Evolutionary conservation across 2,797 vertebrate species (phyloP).

Genomic region (Sebastes flavidus): DNA sequence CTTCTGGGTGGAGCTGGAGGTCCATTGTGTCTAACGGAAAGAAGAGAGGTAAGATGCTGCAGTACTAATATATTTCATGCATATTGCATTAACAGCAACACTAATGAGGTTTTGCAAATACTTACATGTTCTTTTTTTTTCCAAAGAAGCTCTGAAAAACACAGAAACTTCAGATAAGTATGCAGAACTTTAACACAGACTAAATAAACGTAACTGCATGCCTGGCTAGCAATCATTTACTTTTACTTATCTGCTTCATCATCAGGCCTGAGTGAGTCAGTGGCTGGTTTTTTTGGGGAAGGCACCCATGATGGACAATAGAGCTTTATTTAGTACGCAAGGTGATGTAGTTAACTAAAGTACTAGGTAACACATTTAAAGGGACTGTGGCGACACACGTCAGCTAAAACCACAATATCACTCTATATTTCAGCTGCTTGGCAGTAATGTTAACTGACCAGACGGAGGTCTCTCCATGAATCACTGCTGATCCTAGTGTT

Average conservation of each 20-base stretch:
- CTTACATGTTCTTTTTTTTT: slow-evolving; percentile 81
- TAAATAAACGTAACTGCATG: background rate
- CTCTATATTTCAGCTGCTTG: no score
- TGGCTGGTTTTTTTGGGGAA: slow-evolving; percentile 3
- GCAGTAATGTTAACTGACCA: no score
- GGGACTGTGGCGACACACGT: no score
- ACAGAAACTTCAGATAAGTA: slow-evolving; percentile 27
- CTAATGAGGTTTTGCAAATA: slow-evolving; percentile 7
- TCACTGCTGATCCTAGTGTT: no score
- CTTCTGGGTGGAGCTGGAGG: slow-evolving; percentile 79
- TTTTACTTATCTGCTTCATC: background rate
- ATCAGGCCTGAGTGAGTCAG: background rate
- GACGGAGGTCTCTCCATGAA: no score
- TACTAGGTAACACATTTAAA: background rate
- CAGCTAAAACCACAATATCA: no score
- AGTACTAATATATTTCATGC: background rate
- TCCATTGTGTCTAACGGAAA: slow-evolving; percentile 54
- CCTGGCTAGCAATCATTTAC: slow-evolving; percentile 33
- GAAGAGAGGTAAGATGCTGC: background rate
- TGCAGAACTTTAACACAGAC: background rate
- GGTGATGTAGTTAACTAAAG: background rate
- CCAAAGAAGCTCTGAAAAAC: slow-evolving; percentile 80
- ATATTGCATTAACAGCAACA: background rate
- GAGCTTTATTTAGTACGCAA: slow-evolving; percentile 1
- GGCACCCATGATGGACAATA: background rate